A percentile compares a stretch with the other conserved stretches of the same genome.
These are phyloP conservation scores for Orthonevra nobilis DNA, from an alignment of 2,888 invertebrate genomes.

Conservation along the genomic window DNA sequence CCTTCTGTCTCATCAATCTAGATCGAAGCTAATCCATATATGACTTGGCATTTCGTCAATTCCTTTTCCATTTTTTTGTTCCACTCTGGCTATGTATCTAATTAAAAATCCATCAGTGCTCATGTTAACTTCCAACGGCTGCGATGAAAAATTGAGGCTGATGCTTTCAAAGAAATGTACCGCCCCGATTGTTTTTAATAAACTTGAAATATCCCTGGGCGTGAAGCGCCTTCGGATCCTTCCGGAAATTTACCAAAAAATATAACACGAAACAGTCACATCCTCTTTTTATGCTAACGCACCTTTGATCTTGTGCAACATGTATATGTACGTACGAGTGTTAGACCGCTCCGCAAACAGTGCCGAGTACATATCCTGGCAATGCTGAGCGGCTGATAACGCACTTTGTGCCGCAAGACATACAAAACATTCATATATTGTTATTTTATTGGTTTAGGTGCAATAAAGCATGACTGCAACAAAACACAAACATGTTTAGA, in stretches of 20 bases:
- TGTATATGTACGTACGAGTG: neutral
- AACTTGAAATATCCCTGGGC: neutral
- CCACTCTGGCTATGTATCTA: slow-evolving; percentile 28
- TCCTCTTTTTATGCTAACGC: neutral
- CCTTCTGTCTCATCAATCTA: slow-evolving; percentile 53
- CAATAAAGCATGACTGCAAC: slow-evolving; percentile 39
- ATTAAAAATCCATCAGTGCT: slow-evolving; percentile 67
- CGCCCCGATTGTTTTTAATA: slow-evolving; percentile 4
- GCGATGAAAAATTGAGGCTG: slow-evolving; percentile 51
- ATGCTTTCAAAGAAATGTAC: slow-evolving; percentile 33
- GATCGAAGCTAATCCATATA: slow-evolving; percentile 64
- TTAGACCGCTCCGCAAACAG: slow-evolving; percentile 40
- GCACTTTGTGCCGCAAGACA: no score
- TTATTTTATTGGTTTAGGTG: slow-evolving; percentile 53
- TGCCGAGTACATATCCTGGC: no score
- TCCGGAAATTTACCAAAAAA: slow-evolving; percentile 42
- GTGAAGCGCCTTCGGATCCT: slow-evolving; percentile 40
- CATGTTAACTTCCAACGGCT: slow-evolving; percentile 30
- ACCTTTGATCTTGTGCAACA: slow-evolving; percentile 43
- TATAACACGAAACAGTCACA: neutral
- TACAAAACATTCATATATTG: no score
- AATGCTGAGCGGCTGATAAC: slow-evolving; percentile 8
- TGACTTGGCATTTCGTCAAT: slow-evolving; percentile 53
- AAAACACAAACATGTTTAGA: slow-evolving; percentile 15
- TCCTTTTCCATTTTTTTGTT: slow-evolving; percentile 13